phyloP scores from a whole-genome alignment of 2,113 vertebrate species.

The Phaethornis superciliosus region DNA sequence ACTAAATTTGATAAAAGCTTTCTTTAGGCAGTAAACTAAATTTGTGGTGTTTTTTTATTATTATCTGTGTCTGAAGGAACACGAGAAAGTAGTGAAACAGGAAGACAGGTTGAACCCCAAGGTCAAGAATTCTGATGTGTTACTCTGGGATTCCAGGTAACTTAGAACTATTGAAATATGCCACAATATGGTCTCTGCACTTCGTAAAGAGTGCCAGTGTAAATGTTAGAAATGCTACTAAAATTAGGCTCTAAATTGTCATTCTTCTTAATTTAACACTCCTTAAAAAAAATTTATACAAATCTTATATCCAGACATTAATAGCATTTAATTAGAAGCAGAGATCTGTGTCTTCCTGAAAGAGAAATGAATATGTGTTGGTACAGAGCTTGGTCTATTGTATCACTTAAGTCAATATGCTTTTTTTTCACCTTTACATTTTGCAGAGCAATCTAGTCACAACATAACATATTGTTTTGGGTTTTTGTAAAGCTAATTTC shows the following conservation, averaged over 20 bases:
- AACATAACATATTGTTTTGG: neutral
- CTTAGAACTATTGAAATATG: neutral
- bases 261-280: neutral
- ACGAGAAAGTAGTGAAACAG: constrained; percentile 64
- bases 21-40: neutral
- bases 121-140: constrained; percentile 3
- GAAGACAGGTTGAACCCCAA: neutral
- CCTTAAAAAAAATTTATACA: neutral
- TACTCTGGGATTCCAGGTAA: constrained; percentile 71
- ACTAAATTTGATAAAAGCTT: neutral
- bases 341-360: neutral
- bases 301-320: neutral
- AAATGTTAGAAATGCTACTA: neutral
- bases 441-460: neutral
- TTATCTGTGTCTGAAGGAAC: constrained; percentile 69
- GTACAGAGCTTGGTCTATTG: neutral
- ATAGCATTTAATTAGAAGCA: neutral
- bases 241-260: neutral
- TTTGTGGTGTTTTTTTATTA: constrained; percentile 55
- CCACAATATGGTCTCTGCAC: neutral
- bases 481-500: neutral
- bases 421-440: neutral
- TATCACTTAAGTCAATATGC: neutral
- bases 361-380: neutral
- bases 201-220: neutral